Conservation (phyloP, 2,888 invertebrate species). For the Cephus spinipes region DNA sequence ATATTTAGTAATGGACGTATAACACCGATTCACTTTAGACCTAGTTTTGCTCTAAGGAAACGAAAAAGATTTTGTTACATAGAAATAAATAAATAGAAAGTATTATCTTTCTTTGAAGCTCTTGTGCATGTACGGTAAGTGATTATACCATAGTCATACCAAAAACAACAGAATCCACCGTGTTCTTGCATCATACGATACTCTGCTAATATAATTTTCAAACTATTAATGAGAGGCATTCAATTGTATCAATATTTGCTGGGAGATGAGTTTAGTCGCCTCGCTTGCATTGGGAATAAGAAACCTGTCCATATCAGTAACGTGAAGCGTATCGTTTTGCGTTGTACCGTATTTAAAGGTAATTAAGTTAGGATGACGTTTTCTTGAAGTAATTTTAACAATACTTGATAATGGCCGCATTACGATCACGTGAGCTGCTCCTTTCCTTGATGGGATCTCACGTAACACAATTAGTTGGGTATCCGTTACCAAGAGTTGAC, state of each 20-base stretch:
- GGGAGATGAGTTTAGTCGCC: constrained; percentile 90
- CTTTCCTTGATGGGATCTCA: constrained; percentile 80
- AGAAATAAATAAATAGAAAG: too few relatives aligned
- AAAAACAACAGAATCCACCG: too few relatives aligned
- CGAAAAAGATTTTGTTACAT: too few relatives aligned
- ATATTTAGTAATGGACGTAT: constrained; percentile 27
- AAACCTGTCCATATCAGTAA: constrained; percentile 92
- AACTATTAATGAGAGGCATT: constrained; percentile 41
- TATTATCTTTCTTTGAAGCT: too few relatives aligned
- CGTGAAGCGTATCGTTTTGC: constrained; percentile 82
- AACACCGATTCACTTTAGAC: constrained; percentile 14
- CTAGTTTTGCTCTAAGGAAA: too few relatives aligned
- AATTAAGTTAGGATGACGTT: constrained; percentile 93
- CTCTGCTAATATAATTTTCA: neutral
- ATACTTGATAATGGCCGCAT: constrained; percentile 90
- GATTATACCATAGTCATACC: too few relatives aligned
- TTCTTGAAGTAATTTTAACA: constrained; percentile 97
- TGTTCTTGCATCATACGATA: too few relatives aligned
- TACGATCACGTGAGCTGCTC: constrained; percentile 87
- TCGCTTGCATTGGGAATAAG: constrained; percentile 91
- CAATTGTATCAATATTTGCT: constrained; percentile 82
- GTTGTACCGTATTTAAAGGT: constrained; percentile 96
- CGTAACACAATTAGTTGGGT: constrained; percentile 89
- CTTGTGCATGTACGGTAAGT: too few relatives aligned
- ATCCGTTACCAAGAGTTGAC: constrained; percentile 87